Evolutionary conservation across 2,113 vertebrate species (phyloP).

Genomic region (Phoxinus phoxinus): DNA sequence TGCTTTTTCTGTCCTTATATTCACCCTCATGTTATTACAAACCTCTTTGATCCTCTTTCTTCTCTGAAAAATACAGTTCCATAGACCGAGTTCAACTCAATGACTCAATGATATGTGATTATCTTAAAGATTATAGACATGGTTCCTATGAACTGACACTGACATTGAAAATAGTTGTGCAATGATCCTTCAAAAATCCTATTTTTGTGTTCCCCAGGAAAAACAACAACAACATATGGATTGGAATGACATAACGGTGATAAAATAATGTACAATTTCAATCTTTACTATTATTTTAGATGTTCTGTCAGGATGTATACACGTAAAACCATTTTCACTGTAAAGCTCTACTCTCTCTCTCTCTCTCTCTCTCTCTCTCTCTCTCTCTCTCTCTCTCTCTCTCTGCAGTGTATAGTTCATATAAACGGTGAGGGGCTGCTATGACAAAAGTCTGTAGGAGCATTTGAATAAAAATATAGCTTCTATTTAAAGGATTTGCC

Average conservation of each 20-base stretch:
- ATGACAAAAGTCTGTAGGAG: neutral
- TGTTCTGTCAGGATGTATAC: neutral
- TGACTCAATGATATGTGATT: too few species aligned
- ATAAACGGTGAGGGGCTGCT: neutral
- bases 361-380: neutral
- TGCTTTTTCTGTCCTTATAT: neutral
- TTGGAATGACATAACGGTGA: neutral
- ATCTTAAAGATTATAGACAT: too few species aligned
- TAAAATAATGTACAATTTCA: neutral
- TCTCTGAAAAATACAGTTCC: neutral
- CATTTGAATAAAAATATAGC: neutral
- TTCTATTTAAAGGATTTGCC: slow-evolving; percentile 4
- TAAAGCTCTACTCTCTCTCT: neutral
- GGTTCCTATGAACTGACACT: too few species aligned
- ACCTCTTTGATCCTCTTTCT: neutral
- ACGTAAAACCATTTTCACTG: neutral
- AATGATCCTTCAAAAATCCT: too few species aligned
- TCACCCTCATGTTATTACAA: too few species aligned
- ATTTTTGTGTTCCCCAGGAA: too few species aligned
- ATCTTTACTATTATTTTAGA: neutral
- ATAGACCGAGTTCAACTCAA: too few species aligned
- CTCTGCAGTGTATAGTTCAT: neutral
- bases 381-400: neutral
- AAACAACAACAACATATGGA: neutral
- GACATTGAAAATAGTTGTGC: too few species aligned